Conservation (phyloP, 2,797 vertebrate genomes). For the Gobio occitaniae region DNA sequence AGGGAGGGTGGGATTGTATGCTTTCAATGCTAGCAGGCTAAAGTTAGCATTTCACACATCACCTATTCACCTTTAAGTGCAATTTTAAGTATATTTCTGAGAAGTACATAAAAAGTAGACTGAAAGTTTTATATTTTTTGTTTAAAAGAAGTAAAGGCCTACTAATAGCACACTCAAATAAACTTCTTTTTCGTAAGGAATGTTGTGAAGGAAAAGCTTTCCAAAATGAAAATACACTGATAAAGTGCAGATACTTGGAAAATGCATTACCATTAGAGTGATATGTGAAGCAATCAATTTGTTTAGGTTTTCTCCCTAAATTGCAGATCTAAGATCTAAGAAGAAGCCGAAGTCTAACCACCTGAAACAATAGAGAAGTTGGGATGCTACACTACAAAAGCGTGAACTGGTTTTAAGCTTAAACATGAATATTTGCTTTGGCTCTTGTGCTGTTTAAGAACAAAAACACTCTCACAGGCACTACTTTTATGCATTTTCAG, state of each 20-base stretch:
- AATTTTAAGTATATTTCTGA: too few species aligned
- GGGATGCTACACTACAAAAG: not conserved
- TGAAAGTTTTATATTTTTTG: too few species aligned
- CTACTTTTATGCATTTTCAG: not conserved
- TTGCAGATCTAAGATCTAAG: not conserved
- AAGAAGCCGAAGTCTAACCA: not conserved
- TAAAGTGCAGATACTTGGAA: not conserved
- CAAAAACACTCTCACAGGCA: conserved; percentile 63
- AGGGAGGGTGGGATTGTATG: too few species aligned
- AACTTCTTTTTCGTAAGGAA: not conserved
- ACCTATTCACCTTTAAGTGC: too few species aligned
- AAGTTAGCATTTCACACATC: too few species aligned
- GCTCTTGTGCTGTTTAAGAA: conserved; percentile 56
- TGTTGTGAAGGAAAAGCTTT: not conserved
- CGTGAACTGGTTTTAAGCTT: conserved; percentile 45
- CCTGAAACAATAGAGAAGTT: conserved; percentile 5
- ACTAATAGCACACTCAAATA: too few species aligned
- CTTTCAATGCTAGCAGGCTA: too few species aligned
- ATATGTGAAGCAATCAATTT: not conserved
- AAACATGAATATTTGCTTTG: conserved; percentile 65
- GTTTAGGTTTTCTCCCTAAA: not conserved
- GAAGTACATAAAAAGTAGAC: too few species aligned
- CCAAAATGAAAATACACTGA: not conserved
- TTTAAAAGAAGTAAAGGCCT: too few species aligned
- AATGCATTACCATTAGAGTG: not conserved